phyloP scores from a whole-genome alignment of 23 tunicate species.

The Halocynthia aurantium region DNA sequence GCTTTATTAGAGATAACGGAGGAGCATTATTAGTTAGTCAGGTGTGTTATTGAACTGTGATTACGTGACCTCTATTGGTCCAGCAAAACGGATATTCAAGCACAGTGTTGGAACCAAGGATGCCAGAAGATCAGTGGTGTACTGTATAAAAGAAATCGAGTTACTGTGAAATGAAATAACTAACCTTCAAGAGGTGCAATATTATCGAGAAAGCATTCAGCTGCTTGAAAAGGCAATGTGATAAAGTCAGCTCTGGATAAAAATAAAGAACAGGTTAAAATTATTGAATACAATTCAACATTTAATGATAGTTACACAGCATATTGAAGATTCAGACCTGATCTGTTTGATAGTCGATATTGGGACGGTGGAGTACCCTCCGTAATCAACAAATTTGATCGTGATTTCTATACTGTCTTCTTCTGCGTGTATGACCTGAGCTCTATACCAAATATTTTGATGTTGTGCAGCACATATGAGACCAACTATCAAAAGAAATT shows the following conservation, averaged over 20 bases:
- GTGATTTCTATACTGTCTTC: constrained; percentile 48
- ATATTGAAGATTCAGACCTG: constrained; percentile 19
- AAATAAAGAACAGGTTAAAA: not conserved
- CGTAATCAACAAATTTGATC: constrained; percentile 75
- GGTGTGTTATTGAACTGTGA: too few species aligned
- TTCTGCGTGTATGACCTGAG: constrained; percentile 45
- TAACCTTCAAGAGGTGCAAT: constrained; percentile 75
- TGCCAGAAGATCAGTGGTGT: too few species aligned
- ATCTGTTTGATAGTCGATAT: constrained; percentile 48
- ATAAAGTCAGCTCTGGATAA: constrained; percentile 67
- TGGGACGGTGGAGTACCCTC: constrained; percentile 59
- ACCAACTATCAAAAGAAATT: constrained; percentile 39
- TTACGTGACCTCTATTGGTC: too few species aligned
- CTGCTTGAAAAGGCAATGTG: constrained; percentile 68
- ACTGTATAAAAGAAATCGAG: too few species aligned
- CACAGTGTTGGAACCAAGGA: too few species aligned
- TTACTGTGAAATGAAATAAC: not conserved
- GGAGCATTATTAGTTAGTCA: too few species aligned
- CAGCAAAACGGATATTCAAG: too few species aligned
- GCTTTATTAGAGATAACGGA: too few species aligned
- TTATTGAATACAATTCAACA: not conserved
- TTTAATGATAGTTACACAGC: not conserved
- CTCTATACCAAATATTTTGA: constrained; percentile 63
- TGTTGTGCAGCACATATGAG: constrained; percentile 76
- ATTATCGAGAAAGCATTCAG: constrained; percentile 69